Conservation (phyloP, 2,888 invertebrate species). For the Patella pellucida region DNA sequence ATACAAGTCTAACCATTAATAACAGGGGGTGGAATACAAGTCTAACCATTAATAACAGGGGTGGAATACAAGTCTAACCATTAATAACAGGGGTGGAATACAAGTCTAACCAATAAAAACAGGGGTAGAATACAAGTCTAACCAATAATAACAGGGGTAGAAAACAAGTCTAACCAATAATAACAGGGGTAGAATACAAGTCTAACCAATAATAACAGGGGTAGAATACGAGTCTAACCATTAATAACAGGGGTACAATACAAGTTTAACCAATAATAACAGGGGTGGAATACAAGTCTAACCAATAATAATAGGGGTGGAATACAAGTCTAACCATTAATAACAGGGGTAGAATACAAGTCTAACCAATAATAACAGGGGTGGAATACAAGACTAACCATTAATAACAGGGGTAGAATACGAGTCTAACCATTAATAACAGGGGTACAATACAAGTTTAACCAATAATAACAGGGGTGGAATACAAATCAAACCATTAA, state of each 20-base stretch:
- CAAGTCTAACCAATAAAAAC: not conserved
- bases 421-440: not conserved
- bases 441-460: not conserved
- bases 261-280: not conserved
- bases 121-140: not conserved
- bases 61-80: not conserved
- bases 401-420: not conserved
- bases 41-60: not conserved
- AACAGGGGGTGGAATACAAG: not conserved
- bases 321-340: not conserved
- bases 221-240: too few relatives aligned
- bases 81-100: not conserved
- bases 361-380: not conserved
- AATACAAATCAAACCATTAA: too few relatives aligned
- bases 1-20: not conserved
- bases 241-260: not conserved
- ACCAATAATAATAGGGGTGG: not conserved
- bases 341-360: not conserved
- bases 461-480: not conserved
- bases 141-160: not conserved
- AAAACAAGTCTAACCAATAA: too few relatives aligned
- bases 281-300: too few relatives aligned
- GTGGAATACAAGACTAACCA: not conserved
- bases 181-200: not conserved
- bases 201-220: not conserved